A percentile compares a stretch with the other conserved stretches of the same genome.
phyloP scores from a whole-genome alignment of 2,888 invertebrate genomes.

The Euzetes globulus region DNA sequence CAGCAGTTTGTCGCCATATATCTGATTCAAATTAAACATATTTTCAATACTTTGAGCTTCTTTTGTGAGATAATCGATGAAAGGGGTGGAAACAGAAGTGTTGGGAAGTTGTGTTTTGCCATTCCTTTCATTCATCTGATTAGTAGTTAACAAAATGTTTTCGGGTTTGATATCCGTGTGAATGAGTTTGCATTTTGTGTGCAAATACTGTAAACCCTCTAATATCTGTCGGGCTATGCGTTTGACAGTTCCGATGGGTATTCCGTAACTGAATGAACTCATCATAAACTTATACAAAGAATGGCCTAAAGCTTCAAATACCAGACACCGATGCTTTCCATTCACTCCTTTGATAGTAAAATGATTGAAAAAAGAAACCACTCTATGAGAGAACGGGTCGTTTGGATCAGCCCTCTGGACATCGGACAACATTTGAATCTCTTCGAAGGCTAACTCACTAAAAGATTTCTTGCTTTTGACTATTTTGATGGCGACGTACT shows the following conservation, averaged over 20 bases:
- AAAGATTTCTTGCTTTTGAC: conserved; percentile 98
- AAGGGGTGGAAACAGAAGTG: conserved; percentile 79
- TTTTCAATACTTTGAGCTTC: conserved; percentile 51
- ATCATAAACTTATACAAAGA: conserved; percentile 96
- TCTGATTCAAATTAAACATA: neutral
- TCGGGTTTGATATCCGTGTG: conserved; percentile 54
- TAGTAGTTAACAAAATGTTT: conserved; percentile 52
- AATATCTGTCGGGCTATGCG: conserved; percentile 89
- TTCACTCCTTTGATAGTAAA: conserved; percentile 97
- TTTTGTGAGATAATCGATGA: conserved; percentile 94
- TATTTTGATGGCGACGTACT: conserved; percentile 97
- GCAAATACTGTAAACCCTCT: conserved; percentile 91
- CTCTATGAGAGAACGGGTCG: conserved; percentile 88
- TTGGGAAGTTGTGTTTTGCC: conserved; percentile 77
- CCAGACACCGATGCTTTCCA: conserved; percentile 98
- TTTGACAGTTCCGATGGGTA: conserved; percentile 89
- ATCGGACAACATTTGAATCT: conserved; percentile 91
- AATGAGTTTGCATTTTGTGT: conserved; percentile 90
- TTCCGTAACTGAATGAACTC: conserved; percentile 94
- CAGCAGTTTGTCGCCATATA: neutral
- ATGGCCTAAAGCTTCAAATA: conserved; percentile 96
- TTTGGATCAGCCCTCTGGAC: conserved; percentile 80
- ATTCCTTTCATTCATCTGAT: conserved; percentile 55
- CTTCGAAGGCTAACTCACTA: conserved; percentile 97
- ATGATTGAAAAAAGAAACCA: conserved; percentile 94